Evolutionary conservation across 1,140 invertebrate species (phyloP), one percentile per base, ranked within the genome.

Genomic region (Dolichoris vasculosae): DNA sequence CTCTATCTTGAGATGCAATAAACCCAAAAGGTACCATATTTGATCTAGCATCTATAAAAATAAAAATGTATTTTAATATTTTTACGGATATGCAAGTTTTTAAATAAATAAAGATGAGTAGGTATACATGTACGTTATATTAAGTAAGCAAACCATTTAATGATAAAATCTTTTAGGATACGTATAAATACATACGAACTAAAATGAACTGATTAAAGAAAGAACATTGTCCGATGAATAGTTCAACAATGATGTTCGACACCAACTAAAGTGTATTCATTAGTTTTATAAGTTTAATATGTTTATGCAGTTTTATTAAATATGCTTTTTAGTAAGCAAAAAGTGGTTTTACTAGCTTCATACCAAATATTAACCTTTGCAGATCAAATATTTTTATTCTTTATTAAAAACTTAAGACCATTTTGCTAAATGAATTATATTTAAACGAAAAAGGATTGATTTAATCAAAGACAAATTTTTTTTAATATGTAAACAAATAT

Each of bases 1-100:
- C 84, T 64, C 84, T 75, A 13, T 86, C 84, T 69, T 82, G 84
- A 9, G 64, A 26, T 23, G 79, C 43, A 32, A 86, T n/a, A 32
- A 82, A 86, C 17, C 84, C 84, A 77, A 86, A 82, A 23, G 85
- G 85, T 71, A 86, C 81, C 85, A 86, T 86, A 55, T 80, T 86
- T 32, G 80, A 30, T 78, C 85, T 78, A 59, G 63, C 75, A 83
- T 86, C 85, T 86, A 55, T 38, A 83, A 77, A 69, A 69, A 11
- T 67, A 55, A 32, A 40, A 43, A 43, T 46, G 35, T 32, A 17
- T 23, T 48, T 71, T 46, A 43, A 46, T 46, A 30, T 38, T 35
- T 38, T 79, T 43, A 43, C 2, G 40, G 17, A 46, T 23, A 26
- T 40, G 4, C 23, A 2, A 59, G 2, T 7, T 35, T 78, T 3